A percentile compares a stretch with the other conserved stretches of the same genome.
phyloP scores from a whole-genome alignment of 2,888 invertebrate genomes.

The Timandra comae region DNA sequence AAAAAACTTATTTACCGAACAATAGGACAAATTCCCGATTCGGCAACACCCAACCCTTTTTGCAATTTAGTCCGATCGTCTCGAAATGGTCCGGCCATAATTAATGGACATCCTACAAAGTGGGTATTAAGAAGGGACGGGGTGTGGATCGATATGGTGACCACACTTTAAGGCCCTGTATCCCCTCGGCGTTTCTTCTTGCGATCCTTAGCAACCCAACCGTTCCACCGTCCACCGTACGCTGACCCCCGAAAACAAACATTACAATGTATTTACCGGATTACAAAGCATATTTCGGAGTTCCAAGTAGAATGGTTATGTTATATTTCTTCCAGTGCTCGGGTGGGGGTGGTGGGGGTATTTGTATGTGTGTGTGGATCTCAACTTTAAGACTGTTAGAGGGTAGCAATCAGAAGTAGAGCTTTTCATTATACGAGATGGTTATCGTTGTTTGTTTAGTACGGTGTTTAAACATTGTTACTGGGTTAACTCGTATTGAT shows the following conservation, averaged over 20 bases:
- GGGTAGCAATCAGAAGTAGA: conserved; percentile 69
- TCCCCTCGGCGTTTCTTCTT: conserved; percentile 59
- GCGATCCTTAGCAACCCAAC: conserved; percentile 56
- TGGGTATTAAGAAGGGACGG: conserved; percentile 64
- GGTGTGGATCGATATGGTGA: conserved; percentile 60
- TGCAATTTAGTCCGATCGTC: conserved; percentile 34
- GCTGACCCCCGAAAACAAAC: conserved; percentile 39
- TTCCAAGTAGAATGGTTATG: conserved; percentile 27
- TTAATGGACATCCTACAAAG: conserved; percentile 66
- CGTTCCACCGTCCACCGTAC: conserved; percentile 37
- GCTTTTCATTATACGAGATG: conserved; percentile 72
- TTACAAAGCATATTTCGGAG: conserved; percentile 21
- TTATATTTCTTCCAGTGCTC: conserved; percentile 53
- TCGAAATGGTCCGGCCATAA: conserved; percentile 53
- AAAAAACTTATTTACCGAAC: conserved; percentile 21
- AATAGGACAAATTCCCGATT: conserved; percentile 16
- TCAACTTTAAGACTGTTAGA: conserved; percentile 59
- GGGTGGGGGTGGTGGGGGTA: conserved; percentile 32
- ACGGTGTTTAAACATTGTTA: conserved; percentile 28
- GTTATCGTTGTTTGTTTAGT: conserved; percentile 61
- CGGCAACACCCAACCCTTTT: conserved; percentile 23
- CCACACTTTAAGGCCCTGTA: conserved; percentile 52
- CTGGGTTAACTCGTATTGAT: conserved; percentile 25
- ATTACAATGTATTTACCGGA: conserved; percentile 27
- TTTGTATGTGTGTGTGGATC: conserved; percentile 51